Conservation (phyloP, 1,140 invertebrate genomes). For the Meloidogyne chitwoodi region DNA sequence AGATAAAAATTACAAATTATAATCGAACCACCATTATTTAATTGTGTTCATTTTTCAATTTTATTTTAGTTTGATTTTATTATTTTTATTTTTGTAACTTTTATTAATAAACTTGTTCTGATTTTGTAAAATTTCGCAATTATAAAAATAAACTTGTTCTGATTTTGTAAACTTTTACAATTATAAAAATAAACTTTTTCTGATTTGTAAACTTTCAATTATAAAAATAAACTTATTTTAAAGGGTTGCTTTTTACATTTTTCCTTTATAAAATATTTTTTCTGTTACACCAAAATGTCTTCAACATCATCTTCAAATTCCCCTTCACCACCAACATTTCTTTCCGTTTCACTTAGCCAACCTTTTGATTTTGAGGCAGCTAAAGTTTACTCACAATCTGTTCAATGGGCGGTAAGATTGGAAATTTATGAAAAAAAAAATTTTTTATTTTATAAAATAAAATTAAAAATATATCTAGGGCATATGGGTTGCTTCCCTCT, state of each 20-base stretch:
- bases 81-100: too few relatives aligned
- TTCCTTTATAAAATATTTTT: not conserved
- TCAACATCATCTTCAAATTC: not conserved
- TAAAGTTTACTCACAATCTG: slow-evolving; percentile 20
- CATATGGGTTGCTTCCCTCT: slow-evolving; percentile 2
- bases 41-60: too few relatives aligned
- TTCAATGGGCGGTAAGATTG: slow-evolving; percentile 27
- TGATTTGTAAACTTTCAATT: too few relatives aligned
- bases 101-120: too few relatives aligned
- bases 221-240: too few relatives aligned
- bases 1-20: not conserved
- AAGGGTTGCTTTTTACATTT: too few relatives aligned
- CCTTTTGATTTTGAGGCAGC: slow-evolving; percentile 40
- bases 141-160: too few relatives aligned
- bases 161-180: too few relatives aligned
- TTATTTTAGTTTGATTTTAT: too few relatives aligned
- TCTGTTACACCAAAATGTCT: not conserved
- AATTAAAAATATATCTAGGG: not conserved
- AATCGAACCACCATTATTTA: not conserved
- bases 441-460: not conserved
- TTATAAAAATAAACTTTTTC: too few relatives aligned
- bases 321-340: not conserved
- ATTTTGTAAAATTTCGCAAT: too few relatives aligned
- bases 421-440: not conserved
- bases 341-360: slow-evolving; percentile 22